Evolutionary conservation across 2,888 invertebrate genomes (phyloP).

Genomic region (Xylocampa areola): DNA sequence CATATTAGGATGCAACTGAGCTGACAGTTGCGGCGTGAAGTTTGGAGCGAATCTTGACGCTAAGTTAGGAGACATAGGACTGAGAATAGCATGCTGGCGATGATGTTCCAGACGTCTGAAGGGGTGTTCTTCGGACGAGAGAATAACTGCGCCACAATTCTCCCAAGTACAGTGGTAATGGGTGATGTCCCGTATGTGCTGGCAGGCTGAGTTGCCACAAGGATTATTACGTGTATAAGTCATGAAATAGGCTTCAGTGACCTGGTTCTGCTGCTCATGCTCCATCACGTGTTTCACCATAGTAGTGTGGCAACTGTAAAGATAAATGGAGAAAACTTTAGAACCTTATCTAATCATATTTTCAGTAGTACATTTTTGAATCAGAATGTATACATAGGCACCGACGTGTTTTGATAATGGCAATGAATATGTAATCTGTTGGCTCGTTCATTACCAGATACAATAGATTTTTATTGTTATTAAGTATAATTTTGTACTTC

Average conservation of each 20-base stretch:
- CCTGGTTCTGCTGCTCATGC: conserved; percentile 96
- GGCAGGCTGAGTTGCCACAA: conserved; percentile 92
- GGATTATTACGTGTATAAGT: conserved; percentile 91
- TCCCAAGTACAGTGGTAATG: conserved; percentile 98
- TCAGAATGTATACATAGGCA: no score
- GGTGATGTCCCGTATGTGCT: conserved; percentile 93
- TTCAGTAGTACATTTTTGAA: no score
- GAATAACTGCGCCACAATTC: conserved; percentile 94
- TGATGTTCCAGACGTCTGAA: conserved; percentile 95
- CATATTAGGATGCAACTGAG: conserved; percentile 86
- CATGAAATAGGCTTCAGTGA: conserved; percentile 94
- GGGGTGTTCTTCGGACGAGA: conserved; percentile 93
- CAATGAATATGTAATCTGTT: no score
- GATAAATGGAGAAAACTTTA: not conserved
- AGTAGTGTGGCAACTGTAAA: conserved; percentile 90
- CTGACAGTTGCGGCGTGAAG: conserved; percentile 85
- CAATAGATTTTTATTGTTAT: no score
- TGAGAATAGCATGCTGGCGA: conserved; percentile 94
- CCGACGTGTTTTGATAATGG: no score
- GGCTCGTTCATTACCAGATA: no score
- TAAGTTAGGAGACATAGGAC: conserved; percentile 90
- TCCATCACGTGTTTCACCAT: conserved; percentile 96
- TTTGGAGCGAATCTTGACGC: conserved; percentile 90
- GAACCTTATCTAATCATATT: no score
- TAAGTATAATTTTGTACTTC: no score